phyloP scores from a whole-genome alignment of 2,888 invertebrate genomes.

The Mythimna loreyi region DNA sequence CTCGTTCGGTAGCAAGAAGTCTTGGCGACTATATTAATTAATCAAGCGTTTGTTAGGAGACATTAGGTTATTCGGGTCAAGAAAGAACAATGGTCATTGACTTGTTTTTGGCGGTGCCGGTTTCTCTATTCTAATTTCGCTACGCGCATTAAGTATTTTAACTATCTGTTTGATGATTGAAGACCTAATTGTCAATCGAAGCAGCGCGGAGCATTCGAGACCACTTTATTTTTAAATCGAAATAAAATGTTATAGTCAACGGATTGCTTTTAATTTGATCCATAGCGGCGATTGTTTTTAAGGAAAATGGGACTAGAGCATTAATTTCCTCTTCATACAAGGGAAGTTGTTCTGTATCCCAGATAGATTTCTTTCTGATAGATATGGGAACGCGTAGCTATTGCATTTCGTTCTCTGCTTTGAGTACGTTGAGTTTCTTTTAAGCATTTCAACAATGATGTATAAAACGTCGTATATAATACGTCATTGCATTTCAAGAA shows the following conservation, averaged over 20 bases:
- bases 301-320: background rate
- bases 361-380: background rate
- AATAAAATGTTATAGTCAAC: background rate
- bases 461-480: too few species aligned
- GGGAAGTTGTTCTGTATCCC: background rate
- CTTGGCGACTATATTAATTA: constrained; percentile 44
- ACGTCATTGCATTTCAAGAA: too few species aligned
- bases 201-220: background rate
- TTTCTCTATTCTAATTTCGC: constrained; percentile 45
- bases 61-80: constrained; percentile 44
- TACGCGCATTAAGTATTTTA: constrained; percentile 23
- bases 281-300: background rate
- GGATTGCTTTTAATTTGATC: background rate
- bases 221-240: background rate
- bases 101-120: constrained; percentile 45
- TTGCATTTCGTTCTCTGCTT: too few species aligned
- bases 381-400: too few species aligned
- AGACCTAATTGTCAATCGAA: constrained; percentile 36
- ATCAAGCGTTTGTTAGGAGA: constrained; percentile 34
- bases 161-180: constrained; percentile 35
- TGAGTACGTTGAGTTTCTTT: background rate
- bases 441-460: too few species aligned
- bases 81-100: constrained; percentile 57
- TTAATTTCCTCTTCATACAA: background rate
- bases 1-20: constrained; percentile 41